Evolutionary conservation across 2,888 invertebrate species (phyloP).

Genomic region (Invenusta paracnida): DNA sequence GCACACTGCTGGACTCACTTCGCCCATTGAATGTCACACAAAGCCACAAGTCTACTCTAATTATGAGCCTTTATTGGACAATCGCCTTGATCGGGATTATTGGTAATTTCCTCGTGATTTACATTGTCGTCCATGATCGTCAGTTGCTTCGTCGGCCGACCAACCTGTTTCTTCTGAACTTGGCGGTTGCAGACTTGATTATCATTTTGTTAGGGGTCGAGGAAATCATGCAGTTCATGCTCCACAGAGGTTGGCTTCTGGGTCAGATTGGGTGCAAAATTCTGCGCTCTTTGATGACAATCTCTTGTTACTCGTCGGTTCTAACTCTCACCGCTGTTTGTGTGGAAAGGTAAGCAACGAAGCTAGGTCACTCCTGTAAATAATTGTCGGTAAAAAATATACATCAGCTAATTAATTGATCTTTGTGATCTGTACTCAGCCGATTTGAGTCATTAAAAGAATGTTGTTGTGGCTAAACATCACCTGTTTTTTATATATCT

Average conservation of each 20-base stretch:
- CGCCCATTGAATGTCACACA: no score
- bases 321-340: constrained; percentile 61
- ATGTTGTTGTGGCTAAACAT: no score
- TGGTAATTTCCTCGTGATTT: constrained; percentile 54
- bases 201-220: constrained; percentile 57
- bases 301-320: constrained; percentile 61
- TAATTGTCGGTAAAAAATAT: no score
- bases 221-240: constrained; percentile 56
- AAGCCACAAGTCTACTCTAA: not conserved
- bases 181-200: constrained; percentile 57
- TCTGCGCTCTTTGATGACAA: constrained; percentile 59
- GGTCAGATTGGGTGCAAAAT: constrained; percentile 56
- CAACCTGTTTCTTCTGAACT: constrained; percentile 58
- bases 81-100: constrained; percentile 13
- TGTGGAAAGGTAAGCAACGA: constrained; percentile 59
- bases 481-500: no score
- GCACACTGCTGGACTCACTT: no score
- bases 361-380: no score
- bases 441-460: no score
- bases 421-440: no score
- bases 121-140: constrained; percentile 54
- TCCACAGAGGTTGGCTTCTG: constrained; percentile 56
- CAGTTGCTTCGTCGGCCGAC: constrained; percentile 58
- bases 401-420: no score
- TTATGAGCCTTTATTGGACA: not conserved